phyloP scores from a whole-genome alignment of 2,113 vertebrate species.

The Polyodon spathula region DNA sequence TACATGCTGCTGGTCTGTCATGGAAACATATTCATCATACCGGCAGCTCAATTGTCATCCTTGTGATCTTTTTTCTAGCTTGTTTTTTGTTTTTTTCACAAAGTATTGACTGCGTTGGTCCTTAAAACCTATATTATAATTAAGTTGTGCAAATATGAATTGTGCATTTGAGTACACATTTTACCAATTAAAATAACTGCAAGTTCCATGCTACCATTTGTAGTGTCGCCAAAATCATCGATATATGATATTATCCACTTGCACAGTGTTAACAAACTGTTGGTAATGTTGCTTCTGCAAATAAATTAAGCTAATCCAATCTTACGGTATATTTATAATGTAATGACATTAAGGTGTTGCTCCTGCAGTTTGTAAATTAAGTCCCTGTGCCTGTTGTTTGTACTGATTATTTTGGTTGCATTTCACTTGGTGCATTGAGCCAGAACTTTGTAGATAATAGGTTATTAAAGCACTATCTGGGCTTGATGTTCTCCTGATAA shows the following conservation, averaged over 20 bases:
- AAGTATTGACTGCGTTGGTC: no score
- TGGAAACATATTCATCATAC: no score
- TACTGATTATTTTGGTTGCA: conserved; percentile 42
- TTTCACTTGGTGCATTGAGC: conserved; percentile 43
- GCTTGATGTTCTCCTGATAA: conserved; percentile 62
- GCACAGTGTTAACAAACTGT: conserved; percentile 15
- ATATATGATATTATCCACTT: conserved; percentile 11
- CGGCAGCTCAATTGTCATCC: no score
- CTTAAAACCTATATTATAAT: no score
- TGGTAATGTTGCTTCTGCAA: conserved; percentile 13
- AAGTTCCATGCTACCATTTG: no score
- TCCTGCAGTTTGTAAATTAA: conserved; percentile 28
- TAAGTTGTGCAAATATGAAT: no score
- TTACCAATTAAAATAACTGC: no score
- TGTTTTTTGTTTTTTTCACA: no score
- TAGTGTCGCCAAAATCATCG: conserved; percentile 15
- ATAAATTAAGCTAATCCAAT: conserved; percentile 24
- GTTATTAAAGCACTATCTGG: conserved; percentile 59
- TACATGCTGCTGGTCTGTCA: no score
- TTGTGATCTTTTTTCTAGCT: no score
- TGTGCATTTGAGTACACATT: no score
- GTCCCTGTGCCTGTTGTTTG: conserved; percentile 39
- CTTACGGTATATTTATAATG: conserved; percentile 18
- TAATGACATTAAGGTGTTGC: conserved; percentile 19
- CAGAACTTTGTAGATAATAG: conserved; percentile 58